Percentiles rank a stretch among this genome's conserved stretches.
Evolutionary conservation across 1,140 invertebrate species (phyloP).

Genomic region (Mizuhopecten yessoensis): DNA sequence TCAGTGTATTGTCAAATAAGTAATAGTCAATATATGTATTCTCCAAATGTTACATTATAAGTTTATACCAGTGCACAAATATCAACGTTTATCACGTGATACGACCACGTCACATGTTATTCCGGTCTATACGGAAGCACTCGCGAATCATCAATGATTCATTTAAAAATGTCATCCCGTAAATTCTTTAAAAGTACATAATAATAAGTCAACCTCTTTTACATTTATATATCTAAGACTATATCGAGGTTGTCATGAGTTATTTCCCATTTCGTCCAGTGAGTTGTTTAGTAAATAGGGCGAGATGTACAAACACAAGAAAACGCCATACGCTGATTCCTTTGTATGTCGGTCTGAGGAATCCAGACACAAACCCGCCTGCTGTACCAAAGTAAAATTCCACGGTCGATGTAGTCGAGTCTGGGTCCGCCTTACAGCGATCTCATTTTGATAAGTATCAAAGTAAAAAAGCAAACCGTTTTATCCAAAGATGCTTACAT

Average conservation of each 20-base stretch:
- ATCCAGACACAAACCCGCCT: no score
- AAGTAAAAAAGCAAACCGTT: background rate
- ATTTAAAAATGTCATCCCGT: background rate
- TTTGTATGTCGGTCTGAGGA: no score
- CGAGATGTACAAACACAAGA: no score
- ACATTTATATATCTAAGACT: background rate
- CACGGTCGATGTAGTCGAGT: background rate
- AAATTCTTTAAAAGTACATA: background rate
- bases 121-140: conserved; percentile 11
- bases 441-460: background rate
- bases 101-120: background rate
- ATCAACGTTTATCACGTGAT: background rate
- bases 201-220: background rate
- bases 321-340: no score
- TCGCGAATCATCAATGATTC: background rate
- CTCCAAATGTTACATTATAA: background rate
- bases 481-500: background rate
- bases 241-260: background rate
- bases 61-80: background rate
- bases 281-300: no score
- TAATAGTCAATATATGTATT: background rate
- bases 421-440: background rate
- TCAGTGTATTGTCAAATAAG: background rate
- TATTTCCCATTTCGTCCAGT: no score
- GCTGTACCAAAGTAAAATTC: background rate